Percentiles rank a stretch among this genome's conserved stretches.
phyloP scores from a whole-genome alignment of 1,140 invertebrate genomes.

The Lepidurus apus region DNA sequence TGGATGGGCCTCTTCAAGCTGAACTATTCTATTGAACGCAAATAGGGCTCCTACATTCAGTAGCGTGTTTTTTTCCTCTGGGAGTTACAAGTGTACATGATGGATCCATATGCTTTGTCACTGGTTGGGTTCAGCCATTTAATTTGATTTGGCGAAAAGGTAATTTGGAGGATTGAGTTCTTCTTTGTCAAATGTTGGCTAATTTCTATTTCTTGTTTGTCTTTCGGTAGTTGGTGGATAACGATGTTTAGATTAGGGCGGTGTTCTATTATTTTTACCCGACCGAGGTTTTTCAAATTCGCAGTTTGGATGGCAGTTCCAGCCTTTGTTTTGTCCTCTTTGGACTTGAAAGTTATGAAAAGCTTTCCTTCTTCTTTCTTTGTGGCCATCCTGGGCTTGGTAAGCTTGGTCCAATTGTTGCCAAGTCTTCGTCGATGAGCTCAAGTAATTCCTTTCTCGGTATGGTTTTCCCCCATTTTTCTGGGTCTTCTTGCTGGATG shows the following conservation, averaged over 20 bases:
- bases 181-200: not conserved
- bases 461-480: slow-evolving; percentile 20
- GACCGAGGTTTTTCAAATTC: slow-evolving; percentile 22
- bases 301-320: slow-evolving; percentile 11
- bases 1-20: not conserved
- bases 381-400: not conserved
- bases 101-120: not conserved
- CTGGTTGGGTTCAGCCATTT: slow-evolving; percentile 5
- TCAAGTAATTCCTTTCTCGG: not conserved
- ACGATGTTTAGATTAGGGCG: not conserved
- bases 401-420: not conserved
- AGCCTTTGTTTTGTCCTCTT: slow-evolving; percentile 18
- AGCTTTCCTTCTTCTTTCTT: slow-evolving; percentile 11
- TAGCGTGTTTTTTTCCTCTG: slow-evolving; percentile 2
- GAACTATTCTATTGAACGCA: slow-evolving; percentile 11
- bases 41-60: not conserved
- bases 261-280: not conserved
- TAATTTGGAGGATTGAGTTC: not conserved
- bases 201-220: not conserved
- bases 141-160: not conserved
- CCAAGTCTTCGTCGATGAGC: slow-evolving; percentile 25
- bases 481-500: slow-evolving; percentile 22
- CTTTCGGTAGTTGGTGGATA: slow-evolving; percentile 10
- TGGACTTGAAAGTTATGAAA: slow-evolving; percentile 22
- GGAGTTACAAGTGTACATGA: not conserved